Evolutionary conservation across 2,113 vertebrate genomes (phyloP).

Genomic region (Ifrita kowaldi): DNA sequence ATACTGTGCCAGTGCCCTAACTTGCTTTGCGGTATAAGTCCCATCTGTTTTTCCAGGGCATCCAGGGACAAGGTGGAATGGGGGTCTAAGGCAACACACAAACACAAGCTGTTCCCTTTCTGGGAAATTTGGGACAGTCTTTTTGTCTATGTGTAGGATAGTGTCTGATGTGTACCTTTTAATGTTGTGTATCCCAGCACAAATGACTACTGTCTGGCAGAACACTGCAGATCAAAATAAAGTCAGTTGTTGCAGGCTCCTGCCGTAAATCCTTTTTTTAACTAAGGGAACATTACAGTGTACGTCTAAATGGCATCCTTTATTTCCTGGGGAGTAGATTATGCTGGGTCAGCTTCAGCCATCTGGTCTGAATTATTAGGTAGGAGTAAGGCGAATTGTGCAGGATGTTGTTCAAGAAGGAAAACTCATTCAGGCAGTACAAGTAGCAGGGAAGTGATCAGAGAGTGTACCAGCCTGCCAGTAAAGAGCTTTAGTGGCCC

Average conservation of each 20-base stretch:
- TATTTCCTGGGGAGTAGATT: conserved; percentile 53
- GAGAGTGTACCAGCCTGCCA: conserved; percentile 1
- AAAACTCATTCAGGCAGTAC: background rate
- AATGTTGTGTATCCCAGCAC: background rate
- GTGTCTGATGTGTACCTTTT: conserved; percentile 17
- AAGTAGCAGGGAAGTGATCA: conserved; percentile 34
- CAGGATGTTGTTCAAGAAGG: conserved; percentile 16
- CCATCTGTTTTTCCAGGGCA: conserved; percentile 61
- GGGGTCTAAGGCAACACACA: background rate
- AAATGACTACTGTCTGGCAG: conserved; percentile 35
- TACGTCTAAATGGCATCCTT: conserved; percentile 51
- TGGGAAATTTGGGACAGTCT: conserved; percentile 22
- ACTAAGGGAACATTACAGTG: background rate
- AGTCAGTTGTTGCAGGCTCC: conserved; percentile 14
- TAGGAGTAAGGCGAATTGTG: background rate
- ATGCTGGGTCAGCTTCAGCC: conserved; percentile 51
- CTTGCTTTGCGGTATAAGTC: background rate
- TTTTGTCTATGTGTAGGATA: conserved; percentile 21
- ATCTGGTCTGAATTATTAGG: conserved; percentile 57
- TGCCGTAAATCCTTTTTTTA: conserved; percentile 19
- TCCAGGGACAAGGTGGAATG: conserved; percentile 51
- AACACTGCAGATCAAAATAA: conserved; percentile 13
- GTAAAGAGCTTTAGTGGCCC: background rate
- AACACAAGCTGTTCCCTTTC: conserved; percentile 57
- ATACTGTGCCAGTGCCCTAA: background rate